Base-by-base conservation (phyloP, 2,113 vertebrate genomes). In the Thalassoma bifasciatum region DNA sequence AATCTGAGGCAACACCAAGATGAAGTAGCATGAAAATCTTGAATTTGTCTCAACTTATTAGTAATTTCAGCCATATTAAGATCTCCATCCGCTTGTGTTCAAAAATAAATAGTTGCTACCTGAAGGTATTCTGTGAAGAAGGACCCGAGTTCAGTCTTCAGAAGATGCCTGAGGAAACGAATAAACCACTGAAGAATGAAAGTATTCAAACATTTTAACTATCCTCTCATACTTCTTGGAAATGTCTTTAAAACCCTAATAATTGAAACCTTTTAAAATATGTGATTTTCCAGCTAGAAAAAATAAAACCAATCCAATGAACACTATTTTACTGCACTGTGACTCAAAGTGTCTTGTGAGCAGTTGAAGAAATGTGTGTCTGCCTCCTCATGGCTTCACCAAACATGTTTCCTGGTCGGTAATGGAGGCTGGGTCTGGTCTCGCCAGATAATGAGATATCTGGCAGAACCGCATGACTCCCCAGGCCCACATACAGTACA, bases 91-190 rank as follows among this genome's bases (percentile, higher is more conserved):
- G 40, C 30, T 30, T 30, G 30, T 30, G 6, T 30, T 30, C 30
- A 30, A 21, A 34, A 24, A 21, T n/a, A 61, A 56, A 60, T 3
- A 13, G 30, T 42, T 19, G 16, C 81, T 87, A 92, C 91, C 89
- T 92, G 97, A 17, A 99, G 93, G 83, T 98, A 99, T 82, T 99
- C 97, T 0, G 97, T 97, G 93, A 99, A 98, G 90, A 99, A 98
- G 34, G 97, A 97, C 37, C 98, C 98, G 89, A 99, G 89, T 91
- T 99, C 98, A 0, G 98, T 99, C 93, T 99, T 99, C 90, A 99
- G 73, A 77, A 99, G 94, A 82, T 96, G 96, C 86, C 98, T 99
- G 87, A 69, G 22, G 46, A 79, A 67, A 72, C 10, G 84, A 67
- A 69, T 1, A 69, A 2, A 59, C 30, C 30, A 30, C 30, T 30